Evolutionary conservation across 2,113 vertebrate species (phyloP), one percentile per base, ranked within the genome.

Genomic region (Embiotoca jacksoni): DNA sequence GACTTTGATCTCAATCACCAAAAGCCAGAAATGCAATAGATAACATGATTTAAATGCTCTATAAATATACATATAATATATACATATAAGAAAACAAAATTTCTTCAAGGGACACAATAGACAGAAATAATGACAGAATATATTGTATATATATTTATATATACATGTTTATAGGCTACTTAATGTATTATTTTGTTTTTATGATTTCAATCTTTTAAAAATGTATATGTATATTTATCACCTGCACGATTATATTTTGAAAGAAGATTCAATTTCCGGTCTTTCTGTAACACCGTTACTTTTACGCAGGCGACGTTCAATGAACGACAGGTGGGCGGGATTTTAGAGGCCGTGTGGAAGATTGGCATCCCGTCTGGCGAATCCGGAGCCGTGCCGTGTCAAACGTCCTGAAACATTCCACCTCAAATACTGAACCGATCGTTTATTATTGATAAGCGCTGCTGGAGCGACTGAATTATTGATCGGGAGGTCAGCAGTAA

Each of bases 401-500:
- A 65, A 39, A 13, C 14, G 54, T 67, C 50, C 55, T 87, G 32
- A 90, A 89, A 83, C 74, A 36, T 73, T 83, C 74, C 53, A 47
- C 62, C 67, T 90, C 32, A 82, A 91, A 88, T 78, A 75, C 67
- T 84, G 57, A 86, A 62, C 49, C 78, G 44, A 67, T 57, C 36
- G 67, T 94, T 70, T 62, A 91, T 93, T 87, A 93, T 94, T 90
- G 46, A 94, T 85, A 30, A 81, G 49, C 57, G 5, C 81, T 81
- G 82, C 90, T 47, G 54, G 70, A 75, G 82, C 61, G 16, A 50
- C 73, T 94, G 53, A 89, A 93, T 94, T 88, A 94, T 93, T 94
- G 54, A 94, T 91, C 64, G 83, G 53, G 70, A 82, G 80, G 84
- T 92, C 75, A 83, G 35, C 79, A 80, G 69, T 80, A 84, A 75